Evolutionary conservation across 2,113 vertebrate species (phyloP), one percentile per base, ranked within the genome.

Genomic region (Odontophorus gujanensis): DNA sequence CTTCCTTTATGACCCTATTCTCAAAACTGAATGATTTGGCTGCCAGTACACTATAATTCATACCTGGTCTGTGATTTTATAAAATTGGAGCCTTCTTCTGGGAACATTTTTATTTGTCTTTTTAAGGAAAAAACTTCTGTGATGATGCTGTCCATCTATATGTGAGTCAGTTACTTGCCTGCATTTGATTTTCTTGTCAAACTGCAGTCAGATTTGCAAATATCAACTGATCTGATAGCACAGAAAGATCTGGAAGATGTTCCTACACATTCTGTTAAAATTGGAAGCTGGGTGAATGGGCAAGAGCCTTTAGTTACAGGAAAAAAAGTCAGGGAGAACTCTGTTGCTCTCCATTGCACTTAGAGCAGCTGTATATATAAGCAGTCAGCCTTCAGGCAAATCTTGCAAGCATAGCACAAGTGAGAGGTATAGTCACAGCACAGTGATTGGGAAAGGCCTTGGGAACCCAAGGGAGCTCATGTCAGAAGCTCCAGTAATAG

Each of bases 61-160:
- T 81, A 78, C n/a, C 79, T 71, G 50, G n/a, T 50, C 89, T 69
- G 36, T 77, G 57, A 32, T 88, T 94, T 94, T 94, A 34, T 84
- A 75, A 89, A 43, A 85, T 38, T 59, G 9, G 48, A 82, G 38
- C 45, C 40, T 78, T 76, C 30, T 84, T 72, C 63, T 80, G 59
- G 81, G 67, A 77, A 88, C 55, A 53, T 74, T 94, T 43, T 87
- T 87, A 24, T 88, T 59, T 45, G 22, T 3, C 18, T 62, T 85
- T 93, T 89, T 81, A 93, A 92, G 51, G 88, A 81, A 91, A 75
- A 18, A 55, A 57, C 76, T 81, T 5, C 14, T 15, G 1, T 66
- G 59, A 89, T 89, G 62, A 79, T 3, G 4, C 68, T 85, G 85
- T 92, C 89, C 58, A 6, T 57, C 38, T 85, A 28, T 7, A 61